Evolutionary conservation across 2,113 vertebrate species (phyloP).

Genomic region (Salvelinus namaycush): DNA sequence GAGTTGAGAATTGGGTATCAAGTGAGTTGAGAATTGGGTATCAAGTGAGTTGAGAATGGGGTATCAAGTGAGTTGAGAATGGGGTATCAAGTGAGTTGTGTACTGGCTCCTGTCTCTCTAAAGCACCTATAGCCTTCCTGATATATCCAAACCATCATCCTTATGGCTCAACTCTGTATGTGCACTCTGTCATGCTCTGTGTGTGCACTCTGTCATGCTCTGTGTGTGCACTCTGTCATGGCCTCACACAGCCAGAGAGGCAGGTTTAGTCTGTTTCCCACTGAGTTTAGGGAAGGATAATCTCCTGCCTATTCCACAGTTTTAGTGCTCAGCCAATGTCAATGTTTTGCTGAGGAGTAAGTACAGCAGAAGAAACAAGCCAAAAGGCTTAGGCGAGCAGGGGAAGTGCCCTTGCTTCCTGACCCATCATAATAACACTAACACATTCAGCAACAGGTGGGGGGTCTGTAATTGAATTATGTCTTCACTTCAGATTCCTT

Average conservation of each 20-base stretch:
- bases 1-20: too few relatives aligned
- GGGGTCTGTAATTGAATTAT: neutral
- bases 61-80: too few relatives aligned
- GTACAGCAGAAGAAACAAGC: slow-evolving; percentile 11
- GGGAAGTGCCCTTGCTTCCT: slow-evolving; percentile 22
- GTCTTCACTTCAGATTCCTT: neutral
- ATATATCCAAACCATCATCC: neutral
- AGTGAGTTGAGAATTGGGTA: too few relatives aligned
- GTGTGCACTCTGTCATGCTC: neutral
- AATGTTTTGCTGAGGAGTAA: slow-evolving; percentile 36
- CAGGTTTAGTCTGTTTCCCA: slow-evolving; percentile 36
- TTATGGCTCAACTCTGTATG: neutral
- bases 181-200: neutral
- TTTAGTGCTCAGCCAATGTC: slow-evolving; percentile 34
- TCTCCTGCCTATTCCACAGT: slow-evolving; percentile 32
- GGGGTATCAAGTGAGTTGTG: slow-evolving; percentile 16
- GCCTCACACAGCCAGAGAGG: neutral
- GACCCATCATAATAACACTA: slow-evolving; percentile 14
- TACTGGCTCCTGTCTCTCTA: slow-evolving; percentile 7
- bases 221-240: neutral
- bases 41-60: too few relatives aligned
- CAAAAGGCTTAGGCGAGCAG: slow-evolving; percentile 18
- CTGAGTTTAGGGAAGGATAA: slow-evolving; percentile 35
- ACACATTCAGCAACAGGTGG: slow-evolving; percentile 2
- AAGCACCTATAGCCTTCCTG: neutral